A percentile compares a stretch with the other conserved stretches of the same genome.
Evolutionary conservation across 2,888 invertebrate genomes (phyloP).

Genomic region (Cerastis rubricosa): DNA sequence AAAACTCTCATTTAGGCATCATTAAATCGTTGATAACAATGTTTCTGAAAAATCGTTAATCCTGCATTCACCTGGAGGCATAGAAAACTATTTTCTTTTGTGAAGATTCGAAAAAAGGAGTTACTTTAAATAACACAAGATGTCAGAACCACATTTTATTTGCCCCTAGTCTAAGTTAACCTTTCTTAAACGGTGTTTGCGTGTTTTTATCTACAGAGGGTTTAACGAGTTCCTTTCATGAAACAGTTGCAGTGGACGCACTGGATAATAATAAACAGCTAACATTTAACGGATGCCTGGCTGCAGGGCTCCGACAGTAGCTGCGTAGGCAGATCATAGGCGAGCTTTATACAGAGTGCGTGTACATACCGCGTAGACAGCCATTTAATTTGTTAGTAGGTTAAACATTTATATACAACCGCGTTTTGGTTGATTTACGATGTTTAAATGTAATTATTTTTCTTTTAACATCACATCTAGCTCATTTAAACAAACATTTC

Average conservation of each 20-base stretch:
- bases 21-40: not conserved
- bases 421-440: constrained; percentile 28
- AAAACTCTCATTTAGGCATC: not conserved
- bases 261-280: constrained; percentile 56
- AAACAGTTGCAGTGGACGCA: constrained; percentile 29
- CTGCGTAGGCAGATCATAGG: constrained; percentile 63
- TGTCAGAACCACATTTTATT: not conserved
- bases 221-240: constrained; percentile 30
- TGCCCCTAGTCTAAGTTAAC: not conserved
- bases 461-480: constrained; percentile 2
- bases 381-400: constrained; percentile 25
- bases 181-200: constrained; percentile 9
- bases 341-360: constrained; percentile 15
- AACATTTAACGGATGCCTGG: constrained; percentile 58
- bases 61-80: not conserved
- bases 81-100: not conserved
- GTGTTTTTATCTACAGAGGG: constrained; percentile 24
- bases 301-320: constrained; percentile 44
- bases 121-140: constrained; percentile 13
- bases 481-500: constrained; percentile 20
- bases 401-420: constrained; percentile 18
- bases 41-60: not conserved
- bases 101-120: not conserved
- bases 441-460: constrained; percentile 29
- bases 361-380: constrained; percentile 5